Percentiles rank a stretch among this genome's conserved stretches.
These are phyloP conservation scores for Neosilurus mollespiculum DNA, from an alignment of 2,797 vertebrate species.

Conservation along the genomic window DNA sequence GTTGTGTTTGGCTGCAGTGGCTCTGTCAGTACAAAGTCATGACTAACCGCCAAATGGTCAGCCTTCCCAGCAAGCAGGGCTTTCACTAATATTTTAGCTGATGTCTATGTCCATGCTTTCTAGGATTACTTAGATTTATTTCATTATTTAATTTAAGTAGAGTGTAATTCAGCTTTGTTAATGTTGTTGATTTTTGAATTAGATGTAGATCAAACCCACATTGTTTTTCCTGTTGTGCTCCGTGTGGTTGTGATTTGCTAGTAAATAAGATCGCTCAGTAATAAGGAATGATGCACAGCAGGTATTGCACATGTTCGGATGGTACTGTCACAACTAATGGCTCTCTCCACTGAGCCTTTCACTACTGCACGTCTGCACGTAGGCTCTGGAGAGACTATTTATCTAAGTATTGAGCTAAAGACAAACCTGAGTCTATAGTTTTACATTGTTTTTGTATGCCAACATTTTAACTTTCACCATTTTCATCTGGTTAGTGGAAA, in stretches of 20 bases:
- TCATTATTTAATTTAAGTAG: background rate
- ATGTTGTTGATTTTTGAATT: conserved; percentile 4
- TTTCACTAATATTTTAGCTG: background rate
- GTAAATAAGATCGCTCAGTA: background rate
- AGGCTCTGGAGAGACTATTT: background rate
- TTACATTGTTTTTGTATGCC: background rate
- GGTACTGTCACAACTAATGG: conserved; percentile 2
- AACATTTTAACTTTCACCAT: background rate
- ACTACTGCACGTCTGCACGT: background rate
- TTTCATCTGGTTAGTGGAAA: background rate
- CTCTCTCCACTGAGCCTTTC: background rate
- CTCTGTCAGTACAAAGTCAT: background rate
- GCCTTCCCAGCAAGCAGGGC: background rate
- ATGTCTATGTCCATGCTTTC: background rate
- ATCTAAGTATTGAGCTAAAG: background rate
- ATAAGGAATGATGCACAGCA: background rate
- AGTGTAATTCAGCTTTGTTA: background rate
- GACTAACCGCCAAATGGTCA: background rate
- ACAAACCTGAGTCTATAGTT: background rate
- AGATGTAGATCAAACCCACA: background rate
- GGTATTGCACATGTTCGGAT: background rate
- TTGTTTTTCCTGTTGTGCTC: background rate
- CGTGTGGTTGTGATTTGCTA: background rate
- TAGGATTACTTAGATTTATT: background rate
- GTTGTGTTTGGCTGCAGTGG: background rate